Evolutionary conservation across 2,888 invertebrate species (phyloP).

Genomic region (Drosophila phalerata): DNA sequence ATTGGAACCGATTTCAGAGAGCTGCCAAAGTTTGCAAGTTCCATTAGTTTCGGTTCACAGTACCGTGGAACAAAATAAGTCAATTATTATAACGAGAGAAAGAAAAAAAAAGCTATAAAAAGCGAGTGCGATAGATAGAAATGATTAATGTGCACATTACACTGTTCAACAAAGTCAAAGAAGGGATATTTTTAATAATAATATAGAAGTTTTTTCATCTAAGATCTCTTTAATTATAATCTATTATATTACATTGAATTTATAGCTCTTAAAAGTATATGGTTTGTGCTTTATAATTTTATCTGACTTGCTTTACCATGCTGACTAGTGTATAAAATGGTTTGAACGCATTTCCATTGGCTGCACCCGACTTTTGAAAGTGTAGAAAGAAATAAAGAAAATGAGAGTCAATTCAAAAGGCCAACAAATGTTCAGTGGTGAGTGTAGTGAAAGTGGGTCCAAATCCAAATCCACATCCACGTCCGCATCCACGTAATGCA

Average conservation of each 20-base stretch:
- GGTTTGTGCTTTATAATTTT: not conserved
- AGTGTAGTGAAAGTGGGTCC: slow-evolving; percentile 72
- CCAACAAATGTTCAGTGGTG: slow-evolving; percentile 63
- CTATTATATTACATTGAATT: not conserved
- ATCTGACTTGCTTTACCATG: slow-evolving; percentile 15
- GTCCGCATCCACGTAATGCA: slow-evolving; percentile 54
- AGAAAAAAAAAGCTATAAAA: slow-evolving; percentile 28
- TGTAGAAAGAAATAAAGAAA: slow-evolving; percentile 37
- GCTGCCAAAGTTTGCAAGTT: slow-evolving; percentile 18
- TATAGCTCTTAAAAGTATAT: not conserved
- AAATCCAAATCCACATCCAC: slow-evolving; percentile 15
- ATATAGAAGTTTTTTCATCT: too few species aligned
- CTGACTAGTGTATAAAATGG: slow-evolving; percentile 37
- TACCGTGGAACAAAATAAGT: slow-evolving; percentile 10
- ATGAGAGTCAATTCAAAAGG: slow-evolving; percentile 54
- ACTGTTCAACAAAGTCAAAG: slow-evolving; percentile 29
- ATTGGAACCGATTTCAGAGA: slow-evolving; percentile 1
- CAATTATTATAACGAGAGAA: slow-evolving; percentile 16
- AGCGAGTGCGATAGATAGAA: slow-evolving; percentile 23
- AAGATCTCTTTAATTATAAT: not conserved
- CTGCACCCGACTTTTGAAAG: slow-evolving; percentile 49
- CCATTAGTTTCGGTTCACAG: slow-evolving; percentile 34
- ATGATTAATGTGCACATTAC: slow-evolving; percentile 47
- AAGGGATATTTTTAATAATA: not conserved
- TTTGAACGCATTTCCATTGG: slow-evolving; percentile 57